Conservation (phyloP, 1,140 invertebrate species). For the Atta cephalotes region DNA sequence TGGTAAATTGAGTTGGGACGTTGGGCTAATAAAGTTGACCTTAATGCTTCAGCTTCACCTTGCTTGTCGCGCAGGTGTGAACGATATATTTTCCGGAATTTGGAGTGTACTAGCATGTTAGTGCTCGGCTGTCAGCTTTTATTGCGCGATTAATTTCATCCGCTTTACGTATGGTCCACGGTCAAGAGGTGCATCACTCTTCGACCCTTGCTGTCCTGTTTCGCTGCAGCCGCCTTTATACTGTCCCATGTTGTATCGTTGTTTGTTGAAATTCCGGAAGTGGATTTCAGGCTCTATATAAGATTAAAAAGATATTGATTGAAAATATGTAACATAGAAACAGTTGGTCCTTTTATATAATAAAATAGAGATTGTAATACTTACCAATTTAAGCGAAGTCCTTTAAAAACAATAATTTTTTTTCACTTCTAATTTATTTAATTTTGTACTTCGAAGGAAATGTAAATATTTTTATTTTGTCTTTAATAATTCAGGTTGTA, state of each 20-base stretch:
- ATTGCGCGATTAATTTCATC: slow-evolving; percentile 60
- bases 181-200: slow-evolving; percentile 55
- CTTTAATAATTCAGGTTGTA: too few relatives aligned
- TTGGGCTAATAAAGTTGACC: slow-evolving; percentile 31
- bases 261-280: neutral
- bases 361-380: neutral
- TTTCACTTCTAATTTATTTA: neutral
- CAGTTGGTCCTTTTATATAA: neutral
- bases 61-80: slow-evolving; percentile 49
- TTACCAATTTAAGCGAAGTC: neutral
- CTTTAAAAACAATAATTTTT: neutral
- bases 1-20: neutral
- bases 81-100: slow-evolving; percentile 63
- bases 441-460: neutral
- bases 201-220: slow-evolving; percentile 43
- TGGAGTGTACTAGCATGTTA: slow-evolving; percentile 39
- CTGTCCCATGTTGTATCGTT: neutral
- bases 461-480: too few relatives aligned
- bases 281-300: neutral
- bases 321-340: neutral
- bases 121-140: slow-evolving; percentile 39
- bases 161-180: slow-evolving; percentile 55
- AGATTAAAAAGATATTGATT: neutral
- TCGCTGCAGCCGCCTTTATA: slow-evolving; percentile 16
- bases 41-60: slow-evolving; percentile 40